phyloP scores from a whole-genome alignment of 2,113 vertebrate genomes.

The Nycticryphes semicollaris region DNA sequence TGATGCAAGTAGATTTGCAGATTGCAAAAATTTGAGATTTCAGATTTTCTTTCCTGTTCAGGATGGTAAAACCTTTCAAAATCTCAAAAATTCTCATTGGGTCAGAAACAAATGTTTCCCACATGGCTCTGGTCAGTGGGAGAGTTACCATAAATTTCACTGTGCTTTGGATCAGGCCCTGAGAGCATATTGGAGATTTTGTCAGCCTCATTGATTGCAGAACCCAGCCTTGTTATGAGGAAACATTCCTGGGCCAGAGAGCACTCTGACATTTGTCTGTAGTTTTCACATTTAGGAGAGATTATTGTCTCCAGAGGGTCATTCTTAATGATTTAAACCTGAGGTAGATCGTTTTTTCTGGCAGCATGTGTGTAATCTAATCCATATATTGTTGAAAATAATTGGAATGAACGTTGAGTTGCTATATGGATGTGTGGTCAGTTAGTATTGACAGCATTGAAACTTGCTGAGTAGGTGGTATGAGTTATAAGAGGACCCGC shows the following conservation, averaged over 20 bases:
- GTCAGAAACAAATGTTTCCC: neutral
- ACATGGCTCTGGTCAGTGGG: conserved; percentile 19
- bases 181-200: conserved; percentile 35
- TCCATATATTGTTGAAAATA: conserved; percentile 58
- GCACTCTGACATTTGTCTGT: conserved; percentile 50
- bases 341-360: conserved; percentile 49
- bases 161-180: conserved; percentile 21
- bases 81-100: neutral
- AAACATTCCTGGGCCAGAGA: conserved; percentile 50
- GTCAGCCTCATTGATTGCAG: conserved; percentile 62
- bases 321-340: conserved; percentile 64
- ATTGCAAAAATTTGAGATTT: neutral
- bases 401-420: neutral
- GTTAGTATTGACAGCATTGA: neutral
- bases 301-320: conserved; percentile 58
- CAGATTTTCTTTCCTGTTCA: neutral
- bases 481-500: neutral
- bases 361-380: conserved; percentile 39
- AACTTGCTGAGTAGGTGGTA: conserved; percentile 20
- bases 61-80: neutral
- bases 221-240: conserved; percentile 59
- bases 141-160: conserved; percentile 41
- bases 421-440: conserved; percentile 39
- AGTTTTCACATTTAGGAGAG: conserved; percentile 56
- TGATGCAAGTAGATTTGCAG: neutral